Conservation (phyloP, 2,797 vertebrate genomes). For the Loris lydekkerianus region DNA sequence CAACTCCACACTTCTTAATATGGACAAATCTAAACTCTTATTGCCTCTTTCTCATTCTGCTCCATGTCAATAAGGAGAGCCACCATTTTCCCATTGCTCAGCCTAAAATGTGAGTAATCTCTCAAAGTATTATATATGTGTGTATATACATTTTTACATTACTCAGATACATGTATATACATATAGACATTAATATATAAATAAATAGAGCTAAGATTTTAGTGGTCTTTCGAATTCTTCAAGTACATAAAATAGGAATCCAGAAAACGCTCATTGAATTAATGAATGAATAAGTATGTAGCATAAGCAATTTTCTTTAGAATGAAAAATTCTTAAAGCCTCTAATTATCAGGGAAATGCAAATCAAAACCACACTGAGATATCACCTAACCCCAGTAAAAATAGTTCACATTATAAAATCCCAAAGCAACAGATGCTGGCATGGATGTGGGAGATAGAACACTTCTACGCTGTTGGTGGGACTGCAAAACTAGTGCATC, state of each 20-base stretch:
- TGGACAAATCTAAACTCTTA: not conserved
- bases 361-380: too few species aligned
- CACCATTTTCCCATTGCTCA: not conserved
- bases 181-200: not conserved
- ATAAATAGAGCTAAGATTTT: not conserved
- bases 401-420: too few species aligned
- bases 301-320: not conserved
- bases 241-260: not conserved
- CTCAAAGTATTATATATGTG: not conserved
- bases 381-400: too few species aligned
- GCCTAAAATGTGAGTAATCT: not conserved
- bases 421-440: too few species aligned
- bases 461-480: too few species aligned
- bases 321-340: not conserved
- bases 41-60: not conserved
- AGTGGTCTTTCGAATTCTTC: not conserved
- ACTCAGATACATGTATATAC: not conserved
- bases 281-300: not conserved
- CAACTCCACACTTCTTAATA: not conserved
- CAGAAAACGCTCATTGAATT: not conserved
- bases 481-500: too few species aligned
- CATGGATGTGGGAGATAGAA: too few species aligned
- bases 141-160: not conserved
- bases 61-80: not conserved
- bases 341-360: too few species aligned